Base-by-base conservation (phyloP, 2,797 vertebrate species). In the Intellagama lesueurii region DNA sequence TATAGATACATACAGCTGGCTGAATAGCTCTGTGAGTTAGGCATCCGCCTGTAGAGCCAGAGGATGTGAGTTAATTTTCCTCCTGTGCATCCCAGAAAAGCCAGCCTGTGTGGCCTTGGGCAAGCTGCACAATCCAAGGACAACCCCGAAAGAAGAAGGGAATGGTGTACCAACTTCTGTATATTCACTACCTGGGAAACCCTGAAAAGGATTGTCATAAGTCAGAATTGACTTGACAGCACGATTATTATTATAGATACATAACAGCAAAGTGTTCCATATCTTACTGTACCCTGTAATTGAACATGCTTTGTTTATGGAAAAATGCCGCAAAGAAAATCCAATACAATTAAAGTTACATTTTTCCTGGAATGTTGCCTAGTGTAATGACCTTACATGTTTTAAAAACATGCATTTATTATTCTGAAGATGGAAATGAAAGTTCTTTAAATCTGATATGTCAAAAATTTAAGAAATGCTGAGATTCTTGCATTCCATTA, bases 301-400 rank as follows among this genome's bases (percentile, higher is more conserved):
- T 81, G 56, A 79, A 76, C 89, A 83, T 4, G 1, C 81, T 93
- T 76, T 90, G 86, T 93, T 88, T 91, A 83, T 90, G 95, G 95
- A 96, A 95, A 96, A 96, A 89, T 94, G 94, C 94, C 92, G 92
- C 91, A 94, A 92, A 91, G 85, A 91, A 94, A 95, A 96, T 94
- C 80, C 90, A 91, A 88, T 94, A 77, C 91, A 94, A 93, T 95
- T 95, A 94, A 91, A 89, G 78, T 94, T 93, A 85, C 88, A 92
- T 94, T 95, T 95, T 94, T 68, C 93, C 93, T 95, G 95, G 95
- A 94, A 90, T 86, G 87, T 4, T 93, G 93, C 93, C 95, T 52
- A 88, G 89, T 92, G 89, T 89, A 95, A 94, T 66, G 93, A 95
- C 87, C 91, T 80, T 77, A 92, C 75, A 69, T 87, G 85, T 56